Base-by-base conservation (phyloP, 2,113 vertebrate species). In the Chamaea fasciata region DNA sequence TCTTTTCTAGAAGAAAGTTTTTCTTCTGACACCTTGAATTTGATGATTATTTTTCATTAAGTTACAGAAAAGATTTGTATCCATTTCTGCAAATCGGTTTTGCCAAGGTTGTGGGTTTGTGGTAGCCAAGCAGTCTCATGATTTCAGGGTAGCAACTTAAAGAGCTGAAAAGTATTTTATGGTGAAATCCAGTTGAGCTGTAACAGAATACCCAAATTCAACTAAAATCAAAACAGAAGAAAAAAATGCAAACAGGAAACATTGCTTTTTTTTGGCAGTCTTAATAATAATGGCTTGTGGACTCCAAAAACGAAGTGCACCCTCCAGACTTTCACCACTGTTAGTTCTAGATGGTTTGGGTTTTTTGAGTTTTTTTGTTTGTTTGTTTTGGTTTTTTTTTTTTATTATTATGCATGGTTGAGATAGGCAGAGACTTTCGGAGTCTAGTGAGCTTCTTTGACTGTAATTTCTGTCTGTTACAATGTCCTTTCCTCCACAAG, bases 191-290 rank as follows among this genome's bases (percentile, higher is more conserved):
- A 81, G 19, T 13, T 87, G 69, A 91, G 49, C 62, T 70, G 73
- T 94, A 94, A 91, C 42, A 68, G 64, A 64, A 95, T 82, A 83
- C 39, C 26, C 4, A 2, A 89, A 63, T 78, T 92, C 42, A 78
- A 83, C 62, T 76, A 92, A 73, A 95, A 87, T 70, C 41, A 90
- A 94, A 96, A 90, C 53, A 73, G 52, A 82, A 88, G 23, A 12
- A 82, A 47, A 94, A 89, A 87, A 75, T 42, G 69, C 65, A 89
- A 83, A 87, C 89, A 89, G 73, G 81, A 89, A 83, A 67, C 8
- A 5, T 53, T 91, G n/a, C 68, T 69, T 57, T 46, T 39, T 90
- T 84, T 89, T 87, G 84, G 60, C 90, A 74, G 16, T 67, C 47
- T 39, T 91, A 59, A 55, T 83, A 67, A 31, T 71, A 75, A 83